These are phyloP conservation scores for Lithodes maja DNA, from an alignment of 2,888 invertebrate species.

Conservation along the genomic window DNA sequence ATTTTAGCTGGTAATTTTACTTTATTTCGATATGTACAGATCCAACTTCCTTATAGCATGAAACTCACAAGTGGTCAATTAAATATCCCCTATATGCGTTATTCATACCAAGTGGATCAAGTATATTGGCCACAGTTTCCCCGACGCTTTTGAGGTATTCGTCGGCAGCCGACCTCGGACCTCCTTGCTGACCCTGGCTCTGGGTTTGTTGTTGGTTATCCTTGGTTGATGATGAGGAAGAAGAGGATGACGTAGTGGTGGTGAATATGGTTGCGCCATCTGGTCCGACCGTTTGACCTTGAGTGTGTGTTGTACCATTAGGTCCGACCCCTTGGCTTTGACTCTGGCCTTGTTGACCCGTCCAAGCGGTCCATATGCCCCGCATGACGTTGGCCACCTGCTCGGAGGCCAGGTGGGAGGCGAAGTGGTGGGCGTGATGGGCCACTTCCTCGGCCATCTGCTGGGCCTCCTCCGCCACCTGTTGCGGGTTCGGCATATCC, in stretches of 20 bases:
- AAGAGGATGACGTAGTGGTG: constrained; percentile 31
- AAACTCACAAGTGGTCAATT: no score
- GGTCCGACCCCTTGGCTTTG: not conserved
- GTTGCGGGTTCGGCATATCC: constrained; percentile 42
- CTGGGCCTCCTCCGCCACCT: constrained; percentile 50
- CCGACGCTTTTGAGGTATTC: constrained; percentile 48
- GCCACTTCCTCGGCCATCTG: constrained; percentile 55
- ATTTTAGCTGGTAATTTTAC: no score
- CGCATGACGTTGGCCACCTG: constrained; percentile 66
- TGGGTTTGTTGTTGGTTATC: constrained; percentile 19
- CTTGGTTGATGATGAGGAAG: constrained; percentile 14
- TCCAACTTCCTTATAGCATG: no score
- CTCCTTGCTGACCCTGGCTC: not conserved
- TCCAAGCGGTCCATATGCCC: constrained; percentile 67
- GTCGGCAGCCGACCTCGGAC: constrained; percentile 8
- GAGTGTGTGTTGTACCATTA: not conserved
- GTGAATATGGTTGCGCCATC: constrained; percentile 4
- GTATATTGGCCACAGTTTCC: constrained; percentile 50
- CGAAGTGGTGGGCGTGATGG: constrained; percentile 58
- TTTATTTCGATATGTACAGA: no score
- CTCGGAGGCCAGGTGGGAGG: constrained; percentile 62
- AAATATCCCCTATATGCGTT: not conserved
- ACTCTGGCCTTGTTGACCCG: constrained; percentile 43
- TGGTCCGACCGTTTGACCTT: not conserved
- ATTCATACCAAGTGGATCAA: constrained; percentile 51